A percentile compares a stretch with the other conserved stretches of the same genome.
These are phyloP conservation scores for Camponotus floridanus DNA, from an alignment of 1,140 invertebrate genomes.

Conservation along the genomic window DNA sequence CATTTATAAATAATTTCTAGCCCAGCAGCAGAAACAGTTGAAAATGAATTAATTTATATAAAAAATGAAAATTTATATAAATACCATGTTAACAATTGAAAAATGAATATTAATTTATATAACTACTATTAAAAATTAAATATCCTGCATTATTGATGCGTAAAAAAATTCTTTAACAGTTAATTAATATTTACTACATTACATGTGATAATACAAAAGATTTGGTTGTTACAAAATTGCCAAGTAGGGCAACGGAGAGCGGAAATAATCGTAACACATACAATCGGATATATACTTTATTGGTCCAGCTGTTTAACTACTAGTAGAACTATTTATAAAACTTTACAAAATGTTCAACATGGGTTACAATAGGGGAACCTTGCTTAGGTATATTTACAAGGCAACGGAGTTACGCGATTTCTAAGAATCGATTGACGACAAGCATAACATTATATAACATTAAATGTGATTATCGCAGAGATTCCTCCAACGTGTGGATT, in stretches of 20 bases:
- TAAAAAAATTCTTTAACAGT: not conserved
- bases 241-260: not conserved
- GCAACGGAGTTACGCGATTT: slow-evolving; percentile 65
- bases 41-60: not conserved
- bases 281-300: slow-evolving; percentile 76
- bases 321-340: slow-evolving; percentile 77
- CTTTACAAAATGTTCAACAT: slow-evolving; percentile 76
- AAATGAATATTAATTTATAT: not conserved
- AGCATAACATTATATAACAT: slow-evolving; percentile 55
- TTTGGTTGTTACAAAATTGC: not conserved
- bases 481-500: slow-evolving; percentile 49
- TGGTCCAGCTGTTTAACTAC: slow-evolving; percentile 77
- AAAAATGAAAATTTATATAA: too few relatives aligned
- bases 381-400: slow-evolving; percentile 69
- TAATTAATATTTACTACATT: slow-evolving; percentile 14
- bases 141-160: not conserved
- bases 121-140: slow-evolving; percentile 16
- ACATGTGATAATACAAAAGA: slow-evolving; percentile 26
- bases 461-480: slow-evolving; percentile 57
- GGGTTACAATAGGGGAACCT: slow-evolving; percentile 66
- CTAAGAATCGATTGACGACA: slow-evolving; percentile 65
- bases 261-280: slow-evolving; percentile 40
- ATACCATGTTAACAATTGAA: too few relatives aligned
- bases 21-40: not conserved
- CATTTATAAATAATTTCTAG: not conserved